Percentiles rank a stretch among this genome's conserved stretches.
Conservation (phyloP, 2,113 vertebrate species). For the Caracal caracal region DNA sequence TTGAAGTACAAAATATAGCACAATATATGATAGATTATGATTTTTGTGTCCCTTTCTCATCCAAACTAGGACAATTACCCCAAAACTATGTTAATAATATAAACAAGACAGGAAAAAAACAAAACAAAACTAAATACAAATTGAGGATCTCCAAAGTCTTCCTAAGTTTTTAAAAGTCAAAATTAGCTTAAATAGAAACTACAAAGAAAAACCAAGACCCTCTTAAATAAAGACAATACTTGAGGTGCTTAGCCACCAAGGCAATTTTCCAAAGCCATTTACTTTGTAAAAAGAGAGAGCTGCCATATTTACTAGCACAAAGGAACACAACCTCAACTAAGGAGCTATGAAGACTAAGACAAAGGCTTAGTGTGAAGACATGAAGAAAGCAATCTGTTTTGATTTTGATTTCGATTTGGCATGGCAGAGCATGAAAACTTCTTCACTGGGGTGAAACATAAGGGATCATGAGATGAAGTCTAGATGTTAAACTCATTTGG, state of each 20-base stretch:
- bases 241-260: neutral
- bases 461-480: conserved; percentile 51
- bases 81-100: neutral
- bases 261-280: neutral
- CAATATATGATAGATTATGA: neutral
- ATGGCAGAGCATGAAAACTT: conserved; percentile 73
- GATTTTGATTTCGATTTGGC: conserved; percentile 72
- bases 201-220: neutral
- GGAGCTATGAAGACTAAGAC: neutral
- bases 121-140: neutral
- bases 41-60: neutral
- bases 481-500: conserved; percentile 59
- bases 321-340: neutral
- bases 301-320: neutral
- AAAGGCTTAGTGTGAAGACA: neutral
- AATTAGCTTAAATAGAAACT: neutral
- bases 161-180: neutral
- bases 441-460: conserved; percentile 53
- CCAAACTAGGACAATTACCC: neutral
- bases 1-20: neutral
- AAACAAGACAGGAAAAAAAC: neutral
- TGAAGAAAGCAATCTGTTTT: conserved; percentile 23
- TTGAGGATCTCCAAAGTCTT: neutral
- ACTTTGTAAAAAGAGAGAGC: neutral
- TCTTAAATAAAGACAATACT: neutral